These are phyloP conservation scores for Pocillopora grandis DNA, from an alignment of 92 coral and sea anemone genomes.

Conservation along the genomic window DNA sequence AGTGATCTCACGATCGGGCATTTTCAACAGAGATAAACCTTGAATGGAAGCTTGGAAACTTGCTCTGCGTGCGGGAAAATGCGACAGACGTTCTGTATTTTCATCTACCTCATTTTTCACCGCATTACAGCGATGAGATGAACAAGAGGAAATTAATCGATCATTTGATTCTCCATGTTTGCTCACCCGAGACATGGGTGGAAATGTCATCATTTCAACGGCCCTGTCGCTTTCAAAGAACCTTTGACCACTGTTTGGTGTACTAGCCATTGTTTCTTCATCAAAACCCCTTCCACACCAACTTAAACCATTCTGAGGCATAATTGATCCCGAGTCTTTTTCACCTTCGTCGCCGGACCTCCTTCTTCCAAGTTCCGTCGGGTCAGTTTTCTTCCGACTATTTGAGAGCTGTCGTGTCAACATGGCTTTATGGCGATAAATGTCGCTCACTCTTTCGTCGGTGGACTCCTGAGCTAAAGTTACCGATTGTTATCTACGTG, in stretches of 20 bases:
- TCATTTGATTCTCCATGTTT: neutral
- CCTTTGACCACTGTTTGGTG: neutral
- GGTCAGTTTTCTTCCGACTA: slow-evolving; percentile 1
- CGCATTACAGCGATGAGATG: neutral
- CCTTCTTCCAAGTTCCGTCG: neutral
- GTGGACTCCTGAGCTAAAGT: neutral
- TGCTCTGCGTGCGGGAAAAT: neutral
- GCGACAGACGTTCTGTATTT: neutral
- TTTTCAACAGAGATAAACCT: neutral
- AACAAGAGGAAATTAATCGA: neutral
- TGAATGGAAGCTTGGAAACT: neutral
- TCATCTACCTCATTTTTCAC: neutral
- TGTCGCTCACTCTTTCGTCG: slow-evolving; percentile 20
- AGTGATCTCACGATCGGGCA: neutral
- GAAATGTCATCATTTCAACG: neutral
- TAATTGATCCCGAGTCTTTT: neutral
- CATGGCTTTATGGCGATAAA: neutral
- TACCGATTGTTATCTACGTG: neutral
- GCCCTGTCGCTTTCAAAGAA: neutral
- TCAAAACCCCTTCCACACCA: neutral
- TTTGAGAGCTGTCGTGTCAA: neutral
- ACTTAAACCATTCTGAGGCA: neutral
- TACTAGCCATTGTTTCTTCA: neutral
- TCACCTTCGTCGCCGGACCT: neutral
- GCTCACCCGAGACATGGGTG: neutral